A percentile compares a stretch with the other conserved stretches of the same genome.
phyloP scores from a whole-genome alignment of 1,140 invertebrate species.

The Drosophila repletoides region DNA sequence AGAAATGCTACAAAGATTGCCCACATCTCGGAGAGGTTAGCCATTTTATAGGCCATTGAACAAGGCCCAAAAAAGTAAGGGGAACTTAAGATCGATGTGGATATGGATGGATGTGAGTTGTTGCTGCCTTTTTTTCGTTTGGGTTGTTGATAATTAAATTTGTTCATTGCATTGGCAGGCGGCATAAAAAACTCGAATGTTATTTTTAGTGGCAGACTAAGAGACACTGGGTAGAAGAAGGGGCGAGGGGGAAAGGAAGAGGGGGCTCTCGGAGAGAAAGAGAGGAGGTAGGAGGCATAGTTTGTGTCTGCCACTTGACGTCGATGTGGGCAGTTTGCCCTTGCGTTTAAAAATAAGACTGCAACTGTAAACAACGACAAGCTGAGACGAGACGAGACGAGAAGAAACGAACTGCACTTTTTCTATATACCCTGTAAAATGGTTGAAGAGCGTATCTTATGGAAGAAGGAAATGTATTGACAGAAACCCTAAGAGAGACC shows the following conservation, averaged over 20 bases:
- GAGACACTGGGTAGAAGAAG: not conserved
- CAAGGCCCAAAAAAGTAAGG: too few species aligned
- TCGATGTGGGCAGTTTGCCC: slow-evolving; percentile 63
- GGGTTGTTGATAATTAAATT: slow-evolving; percentile 63
- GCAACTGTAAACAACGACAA: slow-evolving; percentile 48
- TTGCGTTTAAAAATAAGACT: slow-evolving; percentile 74
- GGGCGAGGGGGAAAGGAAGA: not conserved
- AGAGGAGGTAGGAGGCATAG: slow-evolving; percentile 22
- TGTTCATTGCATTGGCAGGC: slow-evolving; percentile 55
- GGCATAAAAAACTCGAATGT: slow-evolving; percentile 33
- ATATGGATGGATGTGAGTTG: slow-evolving; percentile 15
- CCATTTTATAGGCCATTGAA: slow-evolving; percentile 1
- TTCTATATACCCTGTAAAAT: too few species aligned
- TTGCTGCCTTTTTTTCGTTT: slow-evolving; percentile 36
- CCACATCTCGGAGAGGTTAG: slow-evolving; percentile 7
- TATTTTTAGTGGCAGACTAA: slow-evolving; percentile 28
- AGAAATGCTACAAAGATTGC: slow-evolving; percentile 3
- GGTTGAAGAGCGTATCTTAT: too few species aligned
- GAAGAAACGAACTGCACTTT: too few species aligned
- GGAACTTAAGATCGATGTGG: slow-evolving; percentile 9
- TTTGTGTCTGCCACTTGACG: slow-evolving; percentile 27
- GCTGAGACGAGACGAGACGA: too few species aligned
- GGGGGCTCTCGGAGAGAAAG: too few species aligned
- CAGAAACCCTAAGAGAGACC: too few species aligned
- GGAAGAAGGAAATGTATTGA: too few species aligned